Evolutionary conservation across 2,888 invertebrate species (phyloP), one percentile per base, ranked within the genome.

Genomic region (Flabesymbios commensalis): DNA sequence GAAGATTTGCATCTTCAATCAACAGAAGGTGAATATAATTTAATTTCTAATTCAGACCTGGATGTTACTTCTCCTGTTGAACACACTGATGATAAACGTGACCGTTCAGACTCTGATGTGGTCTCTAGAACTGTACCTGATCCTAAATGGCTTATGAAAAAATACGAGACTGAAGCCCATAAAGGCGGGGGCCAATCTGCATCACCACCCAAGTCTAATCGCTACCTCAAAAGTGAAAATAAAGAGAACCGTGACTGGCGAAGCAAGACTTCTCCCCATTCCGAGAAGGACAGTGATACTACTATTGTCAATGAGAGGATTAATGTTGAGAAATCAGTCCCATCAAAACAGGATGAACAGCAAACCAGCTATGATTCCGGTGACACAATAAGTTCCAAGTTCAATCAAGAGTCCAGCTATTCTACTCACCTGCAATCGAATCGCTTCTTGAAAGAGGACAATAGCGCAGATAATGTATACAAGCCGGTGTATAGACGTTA

Each of bases 111-210:
- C n/a, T 19, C 45, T 10, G 45, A 55, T n/a, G 14, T 19, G 4
- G 45, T 14, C 2, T n/a, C 17, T 10, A 39, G 54, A 28, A 36
- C 14, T 42, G 33, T 51, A 24, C 61, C 56, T 2, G 48, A 56
- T 19, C 43, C 61, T 2, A 31, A 48, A 5, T 51, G 49, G 42
- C n/a, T 61, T 5, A 48, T 33, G 24, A 48, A 57, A 33, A 33
- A 45, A 31, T 61, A 49, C 22, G 61, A 61, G 33, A 53, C 56
- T 4, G 57, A 61, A n/a, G 22, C 24, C n/a, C 17, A 7, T 7
- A 22, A 22, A 10, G 7, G 17, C 24, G 10, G n/a, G 10, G n/a
- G n/a, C n/a, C n/a, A n/a, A n/a, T n/a, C 45, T 22, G 17, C 7
- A 14, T 24, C 10, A 22, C 45, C 45, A n/a, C 7, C 10, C 10